A percentile compares a stretch with the other conserved stretches of the same genome.
Conservation (phyloP, 2,888 invertebrate species). For the Orthosia gracilis region DNA sequence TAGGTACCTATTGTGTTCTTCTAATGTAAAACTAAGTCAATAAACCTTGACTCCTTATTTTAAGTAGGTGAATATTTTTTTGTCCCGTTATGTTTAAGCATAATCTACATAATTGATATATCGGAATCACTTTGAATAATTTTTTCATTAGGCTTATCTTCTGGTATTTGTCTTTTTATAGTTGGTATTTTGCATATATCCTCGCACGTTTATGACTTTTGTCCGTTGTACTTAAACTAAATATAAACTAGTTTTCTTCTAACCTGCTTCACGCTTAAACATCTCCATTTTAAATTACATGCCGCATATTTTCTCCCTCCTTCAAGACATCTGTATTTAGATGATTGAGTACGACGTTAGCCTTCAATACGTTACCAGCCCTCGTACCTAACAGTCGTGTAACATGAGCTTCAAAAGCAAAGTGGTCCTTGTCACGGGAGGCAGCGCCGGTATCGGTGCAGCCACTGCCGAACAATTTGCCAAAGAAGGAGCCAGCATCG, state of each 20-base stretch:
- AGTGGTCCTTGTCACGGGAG: conserved; percentile 73
- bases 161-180: background rate
- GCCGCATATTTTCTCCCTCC: background rate
- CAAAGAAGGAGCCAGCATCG: conserved; percentile 68
- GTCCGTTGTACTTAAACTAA: background rate
- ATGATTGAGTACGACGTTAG: background rate
- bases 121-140: background rate
- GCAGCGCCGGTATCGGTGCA: conserved; percentile 73
- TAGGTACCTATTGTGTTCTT: too few relatives aligned
- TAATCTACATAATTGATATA: background rate
- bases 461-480: conserved; percentile 68
- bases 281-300: conserved; percentile 24
- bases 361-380: conserved; percentile 15
- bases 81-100: too few relatives aligned
- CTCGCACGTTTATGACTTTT: too few relatives aligned
- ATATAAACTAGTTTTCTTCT: conserved; percentile 9
- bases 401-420: conserved; percentile 71
- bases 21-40: too few relatives aligned
- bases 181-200: background rate
- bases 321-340: conserved; percentile 11
- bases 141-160: background rate
- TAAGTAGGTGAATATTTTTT: too few relatives aligned
- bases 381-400: conserved; percentile 1
- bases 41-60: too few relatives aligned
- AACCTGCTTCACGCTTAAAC: background rate